Evolutionary conservation across 2,797 vertebrate species (phyloP).

Genomic region (Melanotaenia boesemani): DNA sequence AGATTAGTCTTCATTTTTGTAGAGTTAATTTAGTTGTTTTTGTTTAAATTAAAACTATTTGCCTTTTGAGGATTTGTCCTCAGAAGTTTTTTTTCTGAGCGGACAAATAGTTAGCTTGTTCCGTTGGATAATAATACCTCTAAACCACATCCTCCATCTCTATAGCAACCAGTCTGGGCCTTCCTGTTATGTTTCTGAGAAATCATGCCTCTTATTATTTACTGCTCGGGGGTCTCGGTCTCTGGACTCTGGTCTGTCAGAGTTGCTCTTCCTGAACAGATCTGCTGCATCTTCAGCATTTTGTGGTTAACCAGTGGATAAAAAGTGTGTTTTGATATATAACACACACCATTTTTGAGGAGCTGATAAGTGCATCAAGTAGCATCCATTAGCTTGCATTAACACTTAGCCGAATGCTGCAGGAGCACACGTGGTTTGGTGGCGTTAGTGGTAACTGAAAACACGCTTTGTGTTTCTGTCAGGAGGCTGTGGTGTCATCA

Average conservation of each 20-base stretch:
- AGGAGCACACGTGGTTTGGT: not conserved
- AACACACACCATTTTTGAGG: not conserved
- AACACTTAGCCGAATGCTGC: constrained; percentile 4
- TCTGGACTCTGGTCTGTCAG: not conserved
- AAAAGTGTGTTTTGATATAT: not conserved
- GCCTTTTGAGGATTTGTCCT: too few relatives aligned
- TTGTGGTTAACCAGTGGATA: not conserved
- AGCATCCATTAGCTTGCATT: constrained; percentile 26
- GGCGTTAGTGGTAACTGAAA: too few relatives aligned
- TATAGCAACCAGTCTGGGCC: constrained; percentile 19
- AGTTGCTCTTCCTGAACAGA: not conserved
- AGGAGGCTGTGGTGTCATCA: not conserved
- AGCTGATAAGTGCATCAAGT: constrained; percentile 13
- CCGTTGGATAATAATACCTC: not conserved
- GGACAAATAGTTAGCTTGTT: constrained; percentile 1
- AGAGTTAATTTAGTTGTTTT: too few relatives aligned
- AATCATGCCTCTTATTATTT: constrained; percentile 4
- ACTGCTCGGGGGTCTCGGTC: not conserved
- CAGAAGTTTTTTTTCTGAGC: not conserved
- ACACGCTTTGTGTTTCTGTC: not conserved
- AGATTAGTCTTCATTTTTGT: too few relatives aligned
- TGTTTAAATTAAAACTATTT: too few relatives aligned
- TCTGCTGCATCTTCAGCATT: not conserved
- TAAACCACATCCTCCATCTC: constrained; percentile 42
- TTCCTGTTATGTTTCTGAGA: constrained; percentile 39